A percentile compares a stretch with the other conserved stretches of the same genome.
Conservation (phyloP, 2,797 vertebrate species). For the Hozukius guyotensis region DNA sequence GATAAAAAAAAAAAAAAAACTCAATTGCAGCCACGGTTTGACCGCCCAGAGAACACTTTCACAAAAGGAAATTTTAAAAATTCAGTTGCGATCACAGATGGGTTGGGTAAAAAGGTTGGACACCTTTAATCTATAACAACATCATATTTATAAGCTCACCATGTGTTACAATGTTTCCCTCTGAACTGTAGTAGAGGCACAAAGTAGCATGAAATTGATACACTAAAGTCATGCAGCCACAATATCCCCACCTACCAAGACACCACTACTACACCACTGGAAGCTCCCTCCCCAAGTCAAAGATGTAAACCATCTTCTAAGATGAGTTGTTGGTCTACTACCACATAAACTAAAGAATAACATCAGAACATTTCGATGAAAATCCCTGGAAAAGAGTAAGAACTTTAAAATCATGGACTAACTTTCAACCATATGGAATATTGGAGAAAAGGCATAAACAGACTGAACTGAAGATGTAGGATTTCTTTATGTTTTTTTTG, state of each 20-base stretch:
- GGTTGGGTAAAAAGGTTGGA: too few relatives aligned
- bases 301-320: background rate
- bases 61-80: too few relatives aligned
- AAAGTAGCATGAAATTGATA: background rate
- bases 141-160: background rate
- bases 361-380: background rate
- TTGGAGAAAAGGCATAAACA: background rate
- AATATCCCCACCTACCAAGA: background rate
- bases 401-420: too few relatives aligned
- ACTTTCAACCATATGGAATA: background rate
- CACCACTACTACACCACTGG: background rate
- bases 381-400: background rate
- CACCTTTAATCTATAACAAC: too few relatives aligned
- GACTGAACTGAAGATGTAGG: background rate
- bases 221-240: background rate
- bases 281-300: background rate
- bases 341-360: background rate
- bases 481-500: conserved; percentile 16
- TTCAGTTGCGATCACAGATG: too few relatives aligned
- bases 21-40: too few relatives aligned
- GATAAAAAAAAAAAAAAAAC: too few relatives aligned
- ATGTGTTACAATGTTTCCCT: background rate
- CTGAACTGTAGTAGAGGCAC: background rate
- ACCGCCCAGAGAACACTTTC: too few relatives aligned
- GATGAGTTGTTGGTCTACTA: background rate